Base-by-base conservation (phyloP, 2,113 vertebrate genomes). In the Hystrix brachyura region DNA sequence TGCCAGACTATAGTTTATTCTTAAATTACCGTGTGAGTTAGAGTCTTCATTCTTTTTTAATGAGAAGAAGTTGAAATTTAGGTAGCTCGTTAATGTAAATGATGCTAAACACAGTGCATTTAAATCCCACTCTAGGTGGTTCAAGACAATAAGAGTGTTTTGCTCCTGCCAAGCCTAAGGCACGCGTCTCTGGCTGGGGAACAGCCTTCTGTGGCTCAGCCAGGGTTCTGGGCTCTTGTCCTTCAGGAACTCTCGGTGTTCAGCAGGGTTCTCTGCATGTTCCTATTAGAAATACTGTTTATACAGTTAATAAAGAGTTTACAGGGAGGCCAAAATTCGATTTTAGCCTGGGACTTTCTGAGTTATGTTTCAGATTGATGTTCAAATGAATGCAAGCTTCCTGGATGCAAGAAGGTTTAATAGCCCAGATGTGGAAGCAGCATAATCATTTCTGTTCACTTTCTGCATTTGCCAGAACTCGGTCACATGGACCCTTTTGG, bases 291-390 rank as follows among this genome's bases (percentile, higher is more conserved):
- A 80, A 65, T 46, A 78, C 7, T 59, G 7, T 46, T 91, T 65
- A 55, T 32, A 55, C 32, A 62, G 34, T 92, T 65, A 87, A 84
- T 64, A 79, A 84, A 89, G 23, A 17, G 21, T 91, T 94, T 93
- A 48, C 23, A 60, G 14, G 32, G 34, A 71, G 78, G 21, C 34
- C 10, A 5, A 89, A 48, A 72, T 95, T 92, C 88, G 87, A 92
- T 82, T 92, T 86, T 80, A 95, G 27, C 53, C 46, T 64, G 53
- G 5, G 10, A 43, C 11, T 53, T 84, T 93, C 38, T 83, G 79
- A 60, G 32, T 71, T 80, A 78, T 59, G 11, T 81, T 87, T 72
- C 48, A 96, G 72, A 86, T 12, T 80, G 51, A 95, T 91, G 48
- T 51, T 84, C 64, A 88, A 64, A 62, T 87, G 57, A 94, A 92